Evolutionary conservation across 2,797 vertebrate species (phyloP), one percentile per base, ranked within the genome.

Genomic region (Sebastiscus tertius): DNA sequence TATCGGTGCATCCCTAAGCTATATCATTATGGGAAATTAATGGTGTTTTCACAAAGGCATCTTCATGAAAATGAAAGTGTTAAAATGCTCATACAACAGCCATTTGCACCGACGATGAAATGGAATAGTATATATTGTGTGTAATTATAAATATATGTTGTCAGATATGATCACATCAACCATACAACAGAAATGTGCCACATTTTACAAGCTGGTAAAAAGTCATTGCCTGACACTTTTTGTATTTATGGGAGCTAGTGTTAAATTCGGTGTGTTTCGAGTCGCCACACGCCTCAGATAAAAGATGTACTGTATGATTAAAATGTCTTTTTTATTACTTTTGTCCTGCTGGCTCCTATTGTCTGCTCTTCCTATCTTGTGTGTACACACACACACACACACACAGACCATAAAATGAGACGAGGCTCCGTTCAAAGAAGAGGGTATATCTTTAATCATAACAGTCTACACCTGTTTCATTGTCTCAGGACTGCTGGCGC

Each of bases 241-340:
- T 77, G 49, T 87, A 68, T 75, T 76, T 58, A 29, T 60, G 54
- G 78, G 74, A 77, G 66, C 69, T 52, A 1, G 66, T 81, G 61
- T 82, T 77, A 1, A 76, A 49, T 75, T n/a, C 67, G 14, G 56
- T 75, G 73, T 82, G 69, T 73, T 80, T 49, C 14, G 54, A 58
- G 75, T 82, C 29, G 20, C 70, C 72, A 83, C 84, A 87, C 46
- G 87, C 69, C 85, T 92, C 84, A 78, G 81, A 91, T 87, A 69
- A 83, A 79, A 83, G 56, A 74, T 90, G 82, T 78, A 83, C 66
- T 87, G 77, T 92, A 78, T 87, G 84, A 95, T 93, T 93, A 93
- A 93, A 93, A 81, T 62, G 63, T 84, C 49, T 87, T 88, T 86
- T 81, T 71, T 46, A 86, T 78, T 67, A 75, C 59, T 22, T 27